Evolutionary conservation across 2,888 invertebrate species (phyloP).

Genomic region (Beris chalybata): DNA sequence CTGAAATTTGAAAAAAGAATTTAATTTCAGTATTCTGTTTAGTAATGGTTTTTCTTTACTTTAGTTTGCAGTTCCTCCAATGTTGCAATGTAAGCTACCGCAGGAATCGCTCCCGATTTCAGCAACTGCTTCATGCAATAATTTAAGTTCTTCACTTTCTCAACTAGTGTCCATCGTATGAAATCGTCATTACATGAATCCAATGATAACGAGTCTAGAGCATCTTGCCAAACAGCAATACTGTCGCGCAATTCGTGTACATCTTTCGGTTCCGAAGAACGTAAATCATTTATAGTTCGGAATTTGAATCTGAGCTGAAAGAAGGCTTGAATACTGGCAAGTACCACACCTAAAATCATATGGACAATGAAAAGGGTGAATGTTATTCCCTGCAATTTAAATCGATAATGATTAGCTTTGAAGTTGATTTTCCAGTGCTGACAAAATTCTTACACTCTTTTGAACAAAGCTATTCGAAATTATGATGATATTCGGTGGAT

Average conservation of each 20-base stretch:
- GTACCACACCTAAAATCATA: conserved; percentile 74
- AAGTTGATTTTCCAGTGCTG: not conserved
- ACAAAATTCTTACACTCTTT: conserved; percentile 49
- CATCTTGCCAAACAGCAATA: conserved; percentile 81
- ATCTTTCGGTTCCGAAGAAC: conserved; percentile 73
- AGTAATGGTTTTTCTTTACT: conserved; percentile 43
- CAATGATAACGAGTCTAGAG: conserved; percentile 74
- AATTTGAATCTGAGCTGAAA: conserved; percentile 75
- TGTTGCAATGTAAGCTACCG: conserved; percentile 67
- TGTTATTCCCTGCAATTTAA: conserved; percentile 68
- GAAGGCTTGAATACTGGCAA: conserved; percentile 70
- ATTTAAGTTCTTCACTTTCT: conserved; percentile 71
- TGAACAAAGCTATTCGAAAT: conserved; percentile 55
- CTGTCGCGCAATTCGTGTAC: conserved; percentile 75
- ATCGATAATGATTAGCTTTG: not conserved
- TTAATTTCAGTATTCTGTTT: conserved; percentile 14
- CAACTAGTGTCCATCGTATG: conserved; percentile 75
- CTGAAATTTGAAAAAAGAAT: conserved; percentile 59
- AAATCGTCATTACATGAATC: conserved; percentile 83
- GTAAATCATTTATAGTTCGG: conserved; percentile 68
- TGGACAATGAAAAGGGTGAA: conserved; percentile 80
- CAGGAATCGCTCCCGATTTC: conserved; percentile 58
- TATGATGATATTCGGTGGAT: conserved; percentile 70
- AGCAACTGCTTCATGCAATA: conserved; percentile 62
- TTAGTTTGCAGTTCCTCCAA: conserved; percentile 66